Evolutionary conservation across 2,113 vertebrate genomes (phyloP).

Genomic region (Calyptomena viridis): DNA sequence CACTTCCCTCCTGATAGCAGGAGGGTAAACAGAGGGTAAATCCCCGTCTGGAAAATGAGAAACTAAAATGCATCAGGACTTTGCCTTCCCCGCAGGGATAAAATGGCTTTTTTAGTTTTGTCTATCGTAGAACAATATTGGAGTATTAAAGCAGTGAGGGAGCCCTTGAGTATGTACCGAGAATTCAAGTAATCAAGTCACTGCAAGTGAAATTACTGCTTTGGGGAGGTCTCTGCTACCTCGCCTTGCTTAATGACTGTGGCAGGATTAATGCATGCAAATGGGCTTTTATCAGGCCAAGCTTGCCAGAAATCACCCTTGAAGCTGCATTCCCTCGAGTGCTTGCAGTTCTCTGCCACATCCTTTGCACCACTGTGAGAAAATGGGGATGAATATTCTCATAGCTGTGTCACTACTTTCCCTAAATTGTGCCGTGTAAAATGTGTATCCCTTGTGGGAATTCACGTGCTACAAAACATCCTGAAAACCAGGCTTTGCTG

Average conservation of each 20-base stretch:
- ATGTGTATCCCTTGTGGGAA: background rate
- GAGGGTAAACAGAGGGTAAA: background rate
- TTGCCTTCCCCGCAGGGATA: background rate
- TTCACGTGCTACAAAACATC: background rate
- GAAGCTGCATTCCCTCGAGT: background rate
- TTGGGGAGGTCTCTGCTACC: background rate
- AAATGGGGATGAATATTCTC: fast-evolving
- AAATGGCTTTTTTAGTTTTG: background rate
- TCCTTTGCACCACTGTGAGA: background rate
- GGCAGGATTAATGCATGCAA: background rate
- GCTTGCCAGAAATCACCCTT: background rate
- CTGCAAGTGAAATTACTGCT: background rate
- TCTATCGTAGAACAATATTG: background rate
- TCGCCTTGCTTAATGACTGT: background rate
- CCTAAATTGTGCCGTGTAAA: background rate
- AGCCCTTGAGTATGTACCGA: background rate
- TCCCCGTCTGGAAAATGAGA: background rate
- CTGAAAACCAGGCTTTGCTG: background rate
- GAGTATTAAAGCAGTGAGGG: background rate
- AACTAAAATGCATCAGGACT: background rate
- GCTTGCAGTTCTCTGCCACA: background rate
- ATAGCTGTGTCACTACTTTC: background rate
- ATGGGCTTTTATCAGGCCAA: background rate
- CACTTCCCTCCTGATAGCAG: background rate
- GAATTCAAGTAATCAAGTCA: background rate